phyloP scores from a whole-genome alignment of 2,888 invertebrate species.

The Idaea straminata region DNA sequence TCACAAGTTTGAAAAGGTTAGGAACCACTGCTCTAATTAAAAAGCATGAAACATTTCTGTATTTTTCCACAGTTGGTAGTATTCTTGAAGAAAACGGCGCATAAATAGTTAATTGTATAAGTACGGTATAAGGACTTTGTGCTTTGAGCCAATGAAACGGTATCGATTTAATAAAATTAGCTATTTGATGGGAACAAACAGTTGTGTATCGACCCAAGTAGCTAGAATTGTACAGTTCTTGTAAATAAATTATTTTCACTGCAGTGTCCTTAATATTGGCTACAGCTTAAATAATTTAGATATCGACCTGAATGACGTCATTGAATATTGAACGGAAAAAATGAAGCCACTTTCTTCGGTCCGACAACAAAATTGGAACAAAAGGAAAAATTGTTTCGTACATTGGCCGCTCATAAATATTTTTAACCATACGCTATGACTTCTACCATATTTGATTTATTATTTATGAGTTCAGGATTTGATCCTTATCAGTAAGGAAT shows the following conservation, averaged over 20 bases:
- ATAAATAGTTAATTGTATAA: background rate
- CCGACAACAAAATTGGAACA: background rate
- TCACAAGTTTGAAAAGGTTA: too few relatives aligned
- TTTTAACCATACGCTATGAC: too few relatives aligned
- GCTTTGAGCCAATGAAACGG: slow-evolving; percentile 1
- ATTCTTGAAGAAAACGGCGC: background rate
- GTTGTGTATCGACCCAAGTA: slow-evolving; percentile 8
- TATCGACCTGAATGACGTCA: slow-evolving; percentile 3
- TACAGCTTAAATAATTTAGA: background rate
- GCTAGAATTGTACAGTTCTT: slow-evolving; percentile 6
- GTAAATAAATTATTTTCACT: slow-evolving; percentile 16
- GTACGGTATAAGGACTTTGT: background rate
- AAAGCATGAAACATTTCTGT: slow-evolving; percentile 6
- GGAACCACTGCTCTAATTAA: slow-evolving; percentile 8
- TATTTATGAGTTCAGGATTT: too few relatives aligned
- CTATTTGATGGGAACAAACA: slow-evolving; percentile 20
- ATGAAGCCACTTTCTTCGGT: background rate
- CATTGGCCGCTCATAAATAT: slow-evolving; percentile 5
- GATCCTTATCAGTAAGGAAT: too few relatives aligned
- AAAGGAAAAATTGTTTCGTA: slow-evolving; percentile 11
- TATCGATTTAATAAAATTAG: slow-evolving; percentile 17
- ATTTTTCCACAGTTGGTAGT: background rate
- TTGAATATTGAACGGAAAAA: background rate
- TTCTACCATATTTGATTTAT: too few relatives aligned
- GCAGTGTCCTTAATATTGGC: slow-evolving; percentile 8